Percentiles rank a stretch among this genome's conserved stretches.
phyloP scores from a whole-genome alignment of 2,888 invertebrate genomes.

The Cataglyphis livida region DNA sequence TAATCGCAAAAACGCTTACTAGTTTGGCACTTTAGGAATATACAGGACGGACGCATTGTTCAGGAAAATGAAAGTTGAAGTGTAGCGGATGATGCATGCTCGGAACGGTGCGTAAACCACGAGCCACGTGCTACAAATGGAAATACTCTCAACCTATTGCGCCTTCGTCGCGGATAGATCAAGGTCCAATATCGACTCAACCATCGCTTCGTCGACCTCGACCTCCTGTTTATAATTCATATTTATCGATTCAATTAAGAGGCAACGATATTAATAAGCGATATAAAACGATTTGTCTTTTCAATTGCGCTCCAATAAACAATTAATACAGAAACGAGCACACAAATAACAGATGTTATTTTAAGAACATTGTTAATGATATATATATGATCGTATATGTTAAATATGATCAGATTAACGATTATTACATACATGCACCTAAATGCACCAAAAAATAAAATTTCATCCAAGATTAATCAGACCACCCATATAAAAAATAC shows the following conservation, averaged over 20 bases:
- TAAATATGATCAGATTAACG: slow-evolving; percentile 12
- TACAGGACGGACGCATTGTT: slow-evolving; percentile 47
- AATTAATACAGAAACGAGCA: slow-evolving; percentile 13
- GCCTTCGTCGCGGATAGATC: slow-evolving; percentile 74
- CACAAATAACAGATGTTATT: background rate
- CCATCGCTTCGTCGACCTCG: slow-evolving; percentile 73
- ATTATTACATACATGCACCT: slow-evolving; percentile 57
- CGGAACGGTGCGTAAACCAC: slow-evolving; percentile 72
- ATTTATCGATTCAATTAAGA: slow-evolving; percentile 62
- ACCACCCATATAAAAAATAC: slow-evolving; percentile 15
- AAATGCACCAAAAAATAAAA: slow-evolving; percentile 1
- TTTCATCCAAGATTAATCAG: slow-evolving; percentile 5
- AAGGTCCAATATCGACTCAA: slow-evolving; percentile 76
- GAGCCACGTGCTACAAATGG: slow-evolving; percentile 76
- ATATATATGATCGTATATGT: background rate
- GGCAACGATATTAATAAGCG: slow-evolving; percentile 8
- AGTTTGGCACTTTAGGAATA: slow-evolving; percentile 18
- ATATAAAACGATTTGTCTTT: slow-evolving; percentile 21
- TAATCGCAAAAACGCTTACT: slow-evolving; percentile 62
- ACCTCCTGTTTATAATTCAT: slow-evolving; percentile 76
- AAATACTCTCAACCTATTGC: slow-evolving; percentile 77
- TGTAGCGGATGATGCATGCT: slow-evolving; percentile 68
- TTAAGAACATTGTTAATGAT: background rate
- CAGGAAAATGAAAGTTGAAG: slow-evolving; percentile 58
- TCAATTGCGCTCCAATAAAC: background rate